Base-by-base conservation (phyloP, 2,113 vertebrate genomes). In the Rallus limicola region DNA sequence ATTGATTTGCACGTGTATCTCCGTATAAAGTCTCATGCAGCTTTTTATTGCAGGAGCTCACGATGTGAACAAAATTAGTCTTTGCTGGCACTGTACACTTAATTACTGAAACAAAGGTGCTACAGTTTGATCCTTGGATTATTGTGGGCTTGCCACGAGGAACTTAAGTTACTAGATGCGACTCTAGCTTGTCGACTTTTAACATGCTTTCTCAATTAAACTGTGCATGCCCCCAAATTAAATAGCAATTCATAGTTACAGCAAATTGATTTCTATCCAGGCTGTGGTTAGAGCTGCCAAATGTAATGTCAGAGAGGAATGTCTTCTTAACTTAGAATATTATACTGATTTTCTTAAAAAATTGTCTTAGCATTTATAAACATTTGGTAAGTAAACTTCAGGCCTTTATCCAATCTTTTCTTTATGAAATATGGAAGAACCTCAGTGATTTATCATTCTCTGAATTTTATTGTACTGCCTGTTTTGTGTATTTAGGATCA, bases 401-500 rank as follows among this genome's bases (percentile, higher is more conserved):
- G 82, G 40, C 68, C 42, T 90, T 94, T 95, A 86, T 90, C 94
- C 94, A 90, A 24, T 38, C 40, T 69, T 96, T 83, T 76, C 38
- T 97, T 86, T 82, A 90, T 96, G 94, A 97, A 96, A 96, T 93
- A 74, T 82, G 60, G 81, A 86, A 96, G 86, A 92, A 78, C 19
- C 53, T 58, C 33, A 68, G 79, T 84, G 77, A 96, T 96, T 97
- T 95, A 95, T 97, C 85, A 96, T 92, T 79, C 64, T 86, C 72
- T 92, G 59, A 93, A 96, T 96, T 96, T 95, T 97, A 97, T 90
- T 96, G 82, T 93, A 82, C 68, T 97, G 69, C 88, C 67, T 93
- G 95, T 97, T 97, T 95, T 97, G 81, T 97, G 86, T 97, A 89
- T 94, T 97, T 97, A 97, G 96, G 82, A 90, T 92, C 96, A 56